Percentiles rank a stretch among this genome's conserved stretches.
Conservation (phyloP, 2,888 invertebrate species). For the Leuctra nigra region DNA sequence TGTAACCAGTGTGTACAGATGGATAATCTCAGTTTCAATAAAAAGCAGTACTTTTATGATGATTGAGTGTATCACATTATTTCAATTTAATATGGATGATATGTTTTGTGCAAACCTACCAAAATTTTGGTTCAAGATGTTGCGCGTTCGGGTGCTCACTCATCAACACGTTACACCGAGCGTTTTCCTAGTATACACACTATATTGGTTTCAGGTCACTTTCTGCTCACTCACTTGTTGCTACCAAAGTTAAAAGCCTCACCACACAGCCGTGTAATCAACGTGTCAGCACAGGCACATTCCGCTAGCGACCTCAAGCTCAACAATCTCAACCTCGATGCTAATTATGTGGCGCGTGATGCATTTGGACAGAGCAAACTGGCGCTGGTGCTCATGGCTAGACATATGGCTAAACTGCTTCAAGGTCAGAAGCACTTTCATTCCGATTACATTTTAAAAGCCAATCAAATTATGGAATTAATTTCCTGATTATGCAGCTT, state of each 20-base stretch:
- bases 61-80: no score
- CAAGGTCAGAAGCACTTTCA: conserved; percentile 31
- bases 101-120: no score
- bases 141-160: no score
- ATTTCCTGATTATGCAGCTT: no score
- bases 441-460: no score
- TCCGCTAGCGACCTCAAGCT: conserved; percentile 36
- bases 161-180: no score
- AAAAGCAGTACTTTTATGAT: no score
- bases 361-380: conserved; percentile 41
- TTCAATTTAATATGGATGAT: no score
- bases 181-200: background rate
- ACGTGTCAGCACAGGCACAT: conserved; percentile 37
- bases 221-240: conserved; percentile 38
- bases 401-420: conserved; percentile 35
- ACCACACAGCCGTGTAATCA: conserved; percentile 34
- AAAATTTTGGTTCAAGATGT: no score
- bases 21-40: no score
- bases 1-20: no score
- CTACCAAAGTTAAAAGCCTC: conserved; percentile 35
- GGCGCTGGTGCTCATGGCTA: conserved; percentile 38
- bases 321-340: conserved; percentile 37
- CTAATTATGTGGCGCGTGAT: conserved; percentile 34
- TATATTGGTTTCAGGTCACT: conserved; percentile 34
- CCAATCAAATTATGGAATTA: no score